Evolutionary conservation across 1,140 invertebrate genomes (phyloP).

Genomic region (Epicauta chinensis): DNA sequence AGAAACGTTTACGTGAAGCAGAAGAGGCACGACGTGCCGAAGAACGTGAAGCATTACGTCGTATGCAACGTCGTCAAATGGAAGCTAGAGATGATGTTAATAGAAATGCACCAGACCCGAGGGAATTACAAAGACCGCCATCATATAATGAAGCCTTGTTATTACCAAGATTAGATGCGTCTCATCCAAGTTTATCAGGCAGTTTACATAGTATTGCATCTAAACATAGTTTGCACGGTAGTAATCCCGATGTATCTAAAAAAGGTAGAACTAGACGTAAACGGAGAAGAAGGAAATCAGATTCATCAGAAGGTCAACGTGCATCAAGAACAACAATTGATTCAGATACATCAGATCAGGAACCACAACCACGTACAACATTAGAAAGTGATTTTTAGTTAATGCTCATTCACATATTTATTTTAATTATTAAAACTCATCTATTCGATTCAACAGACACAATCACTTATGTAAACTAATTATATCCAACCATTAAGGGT

Average conservation of each 20-base stretch:
- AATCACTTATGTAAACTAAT: too few species aligned
- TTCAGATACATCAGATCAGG: constrained; percentile 22
- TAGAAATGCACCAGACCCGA: constrained; percentile 52
- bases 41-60: constrained; percentile 47
- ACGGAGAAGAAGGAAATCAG: constrained; percentile 38
- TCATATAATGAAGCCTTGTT: constrained; percentile 67
- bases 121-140: constrained; percentile 59
- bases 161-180: constrained; percentile 56
- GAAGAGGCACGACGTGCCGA: constrained; percentile 33
- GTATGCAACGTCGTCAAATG: constrained; percentile 56
- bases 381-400: constrained; percentile 34
- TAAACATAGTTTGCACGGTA: constrained; percentile 29
- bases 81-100: constrained; percentile 43
- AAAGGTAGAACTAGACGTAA: constrained; percentile 39
- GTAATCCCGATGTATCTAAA: constrained; percentile 41
- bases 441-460: too few species aligned
- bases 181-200: constrained; percentile 52
- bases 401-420: constrained; percentile 3
- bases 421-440: too few species aligned
- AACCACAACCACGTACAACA: constrained; percentile 11
- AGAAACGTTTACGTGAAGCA: constrained; percentile 40
- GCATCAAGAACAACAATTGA: constrained; percentile 25
- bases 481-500: too few species aligned
- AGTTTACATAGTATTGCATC: constrained; percentile 43
- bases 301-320: constrained; percentile 22